Percentiles rank a stretch among this genome's conserved stretches.
These are phyloP conservation scores for Hassar affinis DNA, from an alignment of 2,113 vertebrate genomes.

Conservation along the genomic window DNA sequence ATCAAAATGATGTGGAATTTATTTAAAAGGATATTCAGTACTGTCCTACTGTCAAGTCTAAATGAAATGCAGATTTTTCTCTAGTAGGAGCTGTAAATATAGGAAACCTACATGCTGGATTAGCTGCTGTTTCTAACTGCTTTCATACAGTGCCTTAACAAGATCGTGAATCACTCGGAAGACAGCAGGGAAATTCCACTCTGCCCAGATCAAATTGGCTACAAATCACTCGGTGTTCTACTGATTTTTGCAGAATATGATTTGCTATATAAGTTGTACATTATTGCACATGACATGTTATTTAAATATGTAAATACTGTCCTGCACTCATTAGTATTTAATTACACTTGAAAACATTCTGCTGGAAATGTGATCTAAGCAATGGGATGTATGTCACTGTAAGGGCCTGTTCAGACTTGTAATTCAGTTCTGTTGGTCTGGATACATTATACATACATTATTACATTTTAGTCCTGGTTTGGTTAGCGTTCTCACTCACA, in stretches of 20 bases:
- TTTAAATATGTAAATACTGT: neutral
- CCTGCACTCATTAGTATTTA: neutral
- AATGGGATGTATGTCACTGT: neutral
- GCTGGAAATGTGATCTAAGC: neutral
- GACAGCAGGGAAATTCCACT: neutral
- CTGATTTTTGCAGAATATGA: neutral
- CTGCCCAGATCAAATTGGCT: neutral
- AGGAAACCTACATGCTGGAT: neutral
- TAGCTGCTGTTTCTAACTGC: too few relatives aligned
- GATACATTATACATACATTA: too few relatives aligned
- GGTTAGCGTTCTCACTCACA: too few relatives aligned
- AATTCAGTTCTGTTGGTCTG: too few relatives aligned
- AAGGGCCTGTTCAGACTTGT: too few relatives aligned
- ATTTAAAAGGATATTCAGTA: neutral
- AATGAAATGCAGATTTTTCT: too few relatives aligned
- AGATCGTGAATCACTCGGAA: too few relatives aligned
- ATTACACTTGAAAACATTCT: neutral
- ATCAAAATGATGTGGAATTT: neutral
- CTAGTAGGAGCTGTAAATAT: neutral
- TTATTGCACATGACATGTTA: neutral
- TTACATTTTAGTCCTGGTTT: too few relatives aligned
- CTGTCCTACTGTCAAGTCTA: neutral
- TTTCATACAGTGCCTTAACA: neutral
- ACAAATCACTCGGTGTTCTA: too few relatives aligned
- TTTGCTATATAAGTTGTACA: neutral